Evolutionary conservation across 2,113 vertebrate species (phyloP).

Genomic region (Neogale vison): DNA sequence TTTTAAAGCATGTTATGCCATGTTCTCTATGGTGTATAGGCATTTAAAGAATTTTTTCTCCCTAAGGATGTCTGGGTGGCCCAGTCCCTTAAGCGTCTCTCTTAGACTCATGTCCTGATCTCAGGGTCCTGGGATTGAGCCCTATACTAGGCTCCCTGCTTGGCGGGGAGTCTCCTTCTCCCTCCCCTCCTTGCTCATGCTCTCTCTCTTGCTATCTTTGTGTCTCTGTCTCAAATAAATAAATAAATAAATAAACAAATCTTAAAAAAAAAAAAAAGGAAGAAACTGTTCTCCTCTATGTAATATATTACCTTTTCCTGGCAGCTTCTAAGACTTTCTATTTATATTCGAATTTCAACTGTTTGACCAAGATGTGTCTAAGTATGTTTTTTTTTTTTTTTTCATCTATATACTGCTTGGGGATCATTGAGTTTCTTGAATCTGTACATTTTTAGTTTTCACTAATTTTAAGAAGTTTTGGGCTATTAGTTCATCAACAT

Average conservation of each 20-base stretch:
- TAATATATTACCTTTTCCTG: neutral
- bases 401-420: neutral
- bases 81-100: too few relatives aligned
- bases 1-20: neutral
- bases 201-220: too few relatives aligned
- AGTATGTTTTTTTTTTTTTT: neutral
- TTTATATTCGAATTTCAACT: neutral
- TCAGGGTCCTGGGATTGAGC: too few relatives aligned
- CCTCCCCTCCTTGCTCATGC: too few relatives aligned
- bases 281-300: neutral
- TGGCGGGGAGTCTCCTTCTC: too few relatives aligned
- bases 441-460: neutral
- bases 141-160: too few relatives aligned
- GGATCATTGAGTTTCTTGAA: neutral
- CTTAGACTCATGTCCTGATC: too few relatives aligned
- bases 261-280: neutral
- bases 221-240: too few relatives aligned
- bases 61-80: too few relatives aligned
- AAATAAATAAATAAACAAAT: too few relatives aligned
- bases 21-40: neutral
- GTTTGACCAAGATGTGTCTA: neutral
- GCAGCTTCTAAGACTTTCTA: neutral
- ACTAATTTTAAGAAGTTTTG: neutral
- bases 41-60: neutral
- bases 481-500: neutral